These are phyloP conservation scores for Cerceris rybyensis DNA, from an alignment of 2,888 invertebrate species.

Conservation along the genomic window DNA sequence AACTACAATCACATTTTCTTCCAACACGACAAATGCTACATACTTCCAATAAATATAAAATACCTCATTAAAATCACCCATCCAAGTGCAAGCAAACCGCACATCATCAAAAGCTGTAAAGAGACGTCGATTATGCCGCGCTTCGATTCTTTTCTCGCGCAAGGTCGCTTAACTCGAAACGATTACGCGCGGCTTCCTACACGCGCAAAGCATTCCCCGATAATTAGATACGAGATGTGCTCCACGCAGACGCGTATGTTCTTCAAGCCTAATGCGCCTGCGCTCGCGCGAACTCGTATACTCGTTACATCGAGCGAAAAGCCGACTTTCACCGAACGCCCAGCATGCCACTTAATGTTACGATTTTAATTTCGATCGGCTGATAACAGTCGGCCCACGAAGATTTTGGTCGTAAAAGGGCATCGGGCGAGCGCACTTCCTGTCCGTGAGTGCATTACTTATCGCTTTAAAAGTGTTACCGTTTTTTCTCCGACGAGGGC, in stretches of 20 bases:
- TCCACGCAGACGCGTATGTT: constrained; percentile 34
- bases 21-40: too few species aligned
- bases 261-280: constrained; percentile 13
- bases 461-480: background rate
- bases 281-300: constrained; percentile 29
- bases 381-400: constrained; percentile 17
- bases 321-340: constrained; percentile 47
- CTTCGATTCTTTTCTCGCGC: constrained; percentile 57
- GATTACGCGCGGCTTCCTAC: constrained; percentile 71
- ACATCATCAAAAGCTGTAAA: background rate
- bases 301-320: constrained; percentile 1
- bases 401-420: constrained; percentile 31
- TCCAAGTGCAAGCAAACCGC: constrained; percentile 6
- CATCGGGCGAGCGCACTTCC: background rate
- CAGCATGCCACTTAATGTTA: constrained; percentile 32
- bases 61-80: too few species aligned
- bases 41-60: too few species aligned
- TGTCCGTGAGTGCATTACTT: background rate
- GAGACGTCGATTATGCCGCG: constrained; percentile 54
- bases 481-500: too few species aligned
- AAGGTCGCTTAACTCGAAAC: constrained; percentile 65
- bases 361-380: constrained; percentile 43
- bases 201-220: constrained; percentile 73
- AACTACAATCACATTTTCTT: too few species aligned
- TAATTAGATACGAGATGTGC: constrained; percentile 75